Percentiles rank a stretch among this genome's conserved stretches.
Conservation (phyloP, 2,888 invertebrate species). For the Macrostomum cliftonense region DNA sequence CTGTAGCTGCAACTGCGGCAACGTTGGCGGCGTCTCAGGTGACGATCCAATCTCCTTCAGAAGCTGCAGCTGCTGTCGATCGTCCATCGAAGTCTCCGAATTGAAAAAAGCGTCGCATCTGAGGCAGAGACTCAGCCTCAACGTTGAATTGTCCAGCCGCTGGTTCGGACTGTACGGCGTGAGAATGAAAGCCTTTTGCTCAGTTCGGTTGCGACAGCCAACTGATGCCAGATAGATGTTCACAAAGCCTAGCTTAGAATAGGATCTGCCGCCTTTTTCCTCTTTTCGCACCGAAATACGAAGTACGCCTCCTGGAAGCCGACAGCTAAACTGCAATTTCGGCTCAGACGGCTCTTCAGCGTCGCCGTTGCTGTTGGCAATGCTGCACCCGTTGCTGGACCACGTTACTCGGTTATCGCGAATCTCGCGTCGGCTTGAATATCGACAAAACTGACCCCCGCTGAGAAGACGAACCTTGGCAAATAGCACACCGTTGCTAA, state of each 20-base stretch:
- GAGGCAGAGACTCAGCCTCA: conserved; percentile 49
- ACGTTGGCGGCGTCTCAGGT: no score
- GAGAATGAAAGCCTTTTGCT: conserved; percentile 59
- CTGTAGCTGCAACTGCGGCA: no score
- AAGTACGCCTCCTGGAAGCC: not conserved
- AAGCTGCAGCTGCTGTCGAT: no score
- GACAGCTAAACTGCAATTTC: not conserved
- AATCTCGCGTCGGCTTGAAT: not conserved
- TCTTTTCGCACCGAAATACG: conserved; percentile 39
- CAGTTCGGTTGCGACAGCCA: conserved; percentile 71
- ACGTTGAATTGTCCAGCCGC: conserved; percentile 84
- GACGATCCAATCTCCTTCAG: no score
- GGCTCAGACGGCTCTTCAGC: not conserved
- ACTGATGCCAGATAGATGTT: conserved; percentile 89
- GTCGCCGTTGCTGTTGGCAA: not conserved
- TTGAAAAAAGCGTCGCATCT: no score
- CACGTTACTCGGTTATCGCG: not conserved
- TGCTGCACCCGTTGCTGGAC: not conserved
- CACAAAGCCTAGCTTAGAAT: conserved; percentile 86
- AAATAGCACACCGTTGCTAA: conserved; percentile 87
- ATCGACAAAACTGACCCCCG: conserved; percentile 61
- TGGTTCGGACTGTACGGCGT: conserved; percentile 82
- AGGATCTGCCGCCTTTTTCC: conserved; percentile 57
- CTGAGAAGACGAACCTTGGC: conserved; percentile 83
- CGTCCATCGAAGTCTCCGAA: no score